A percentile compares a stretch with the other conserved stretches of the same genome.
Conservation (phyloP, 1,140 invertebrate species). For the Solenopsis fugax region DNA sequence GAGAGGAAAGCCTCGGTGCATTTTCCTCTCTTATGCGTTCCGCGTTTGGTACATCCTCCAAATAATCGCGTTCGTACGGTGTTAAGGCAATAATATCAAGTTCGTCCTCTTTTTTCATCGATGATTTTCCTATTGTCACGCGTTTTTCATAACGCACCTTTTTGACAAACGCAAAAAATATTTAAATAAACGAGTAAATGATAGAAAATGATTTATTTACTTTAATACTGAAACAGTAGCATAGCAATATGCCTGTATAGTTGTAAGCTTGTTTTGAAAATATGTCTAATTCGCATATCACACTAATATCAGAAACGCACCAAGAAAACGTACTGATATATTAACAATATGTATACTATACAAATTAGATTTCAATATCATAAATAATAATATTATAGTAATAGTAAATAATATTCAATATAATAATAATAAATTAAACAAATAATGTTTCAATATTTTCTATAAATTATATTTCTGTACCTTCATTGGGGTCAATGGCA, state of each 20-base stretch:
- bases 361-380: no score
- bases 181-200: not conserved
- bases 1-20: conserved; percentile 25
- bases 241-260: not conserved
- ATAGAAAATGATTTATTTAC: not conserved
- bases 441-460: no score
- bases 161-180: not conserved
- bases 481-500: not conserved
- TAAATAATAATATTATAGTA: no score
- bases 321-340: no score
- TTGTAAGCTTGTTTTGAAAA: not conserved
- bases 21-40: conserved; percentile 51
- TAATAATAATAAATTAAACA: no score
- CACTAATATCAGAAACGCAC: not conserved
- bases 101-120: not conserved
- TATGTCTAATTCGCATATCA: not conserved
- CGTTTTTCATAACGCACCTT: not conserved
- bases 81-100: not conserved
- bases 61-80: not conserved
- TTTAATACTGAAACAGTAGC: not conserved
- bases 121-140: not conserved
- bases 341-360: not conserved
- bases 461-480: not conserved
- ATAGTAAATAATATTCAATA: no score
- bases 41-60: not conserved